Conservation (phyloP, 2,888 invertebrate species). For the Diadegma fenestrale region DNA sequence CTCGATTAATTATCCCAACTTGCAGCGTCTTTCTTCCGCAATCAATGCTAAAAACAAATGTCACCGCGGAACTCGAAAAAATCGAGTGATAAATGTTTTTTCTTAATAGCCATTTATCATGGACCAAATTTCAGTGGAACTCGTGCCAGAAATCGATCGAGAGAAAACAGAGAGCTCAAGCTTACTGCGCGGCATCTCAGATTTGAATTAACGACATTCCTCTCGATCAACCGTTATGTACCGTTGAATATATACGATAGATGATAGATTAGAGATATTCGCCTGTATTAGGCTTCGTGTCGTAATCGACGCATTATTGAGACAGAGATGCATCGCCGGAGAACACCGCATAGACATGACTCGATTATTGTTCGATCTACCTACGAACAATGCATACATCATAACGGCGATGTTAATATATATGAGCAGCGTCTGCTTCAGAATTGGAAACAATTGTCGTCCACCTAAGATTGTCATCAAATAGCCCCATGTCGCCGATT, state of each 20-base stretch:
- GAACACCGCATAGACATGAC: conserved; percentile 32
- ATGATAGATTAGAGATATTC: conserved; percentile 37
- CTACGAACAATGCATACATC: conserved; percentile 10
- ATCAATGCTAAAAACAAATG: neutral
- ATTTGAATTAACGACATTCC: conserved; percentile 60
- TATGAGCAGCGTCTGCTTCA: conserved; percentile 25
- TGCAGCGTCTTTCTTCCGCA: neutral
- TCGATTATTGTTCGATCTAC: conserved; percentile 55
- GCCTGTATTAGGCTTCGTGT: conserved; percentile 47
- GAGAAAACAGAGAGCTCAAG: conserved; percentile 61
- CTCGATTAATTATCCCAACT: neutral
- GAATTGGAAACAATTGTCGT: conserved; percentile 51
- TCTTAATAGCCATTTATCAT: neutral
- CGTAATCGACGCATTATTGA: conserved; percentile 38
- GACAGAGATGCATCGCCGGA: conserved; percentile 53
- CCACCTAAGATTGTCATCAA: conserved; percentile 41
- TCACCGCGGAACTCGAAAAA: neutral
- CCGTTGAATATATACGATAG: neutral
- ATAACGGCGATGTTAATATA: conserved; percentile 35
- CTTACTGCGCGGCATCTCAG: conserved; percentile 62
- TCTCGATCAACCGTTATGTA: conserved; percentile 13
- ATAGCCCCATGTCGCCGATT: conserved; percentile 28
- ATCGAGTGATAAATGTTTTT: neutral
- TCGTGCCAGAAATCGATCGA: conserved; percentile 63
- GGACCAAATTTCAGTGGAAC: conserved; percentile 32